Conservation (phyloP, 2,797 vertebrate species). For the Limnodromus scolopaceus region DNA sequence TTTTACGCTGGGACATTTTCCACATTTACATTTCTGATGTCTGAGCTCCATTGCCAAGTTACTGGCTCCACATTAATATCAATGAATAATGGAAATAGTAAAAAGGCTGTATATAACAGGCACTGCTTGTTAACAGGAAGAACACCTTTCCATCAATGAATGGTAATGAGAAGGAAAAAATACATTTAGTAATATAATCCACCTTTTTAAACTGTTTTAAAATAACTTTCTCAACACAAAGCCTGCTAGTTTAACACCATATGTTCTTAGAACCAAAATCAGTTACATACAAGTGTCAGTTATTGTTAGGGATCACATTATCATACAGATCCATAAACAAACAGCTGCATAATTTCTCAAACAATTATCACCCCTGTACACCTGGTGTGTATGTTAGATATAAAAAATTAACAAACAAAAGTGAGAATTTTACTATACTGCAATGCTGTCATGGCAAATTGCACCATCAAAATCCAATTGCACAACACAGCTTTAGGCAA, state of each 20-base stretch:
- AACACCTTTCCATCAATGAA: not conserved
- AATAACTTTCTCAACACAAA: not conserved
- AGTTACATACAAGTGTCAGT: not conserved
- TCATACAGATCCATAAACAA: constrained; percentile 24
- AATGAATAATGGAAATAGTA: not conserved
- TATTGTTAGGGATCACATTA: not conserved
- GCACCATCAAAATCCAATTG: constrained; percentile 48
- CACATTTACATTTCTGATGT: not conserved
- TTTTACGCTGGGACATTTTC: not conserved
- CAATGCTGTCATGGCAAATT: constrained; percentile 23
- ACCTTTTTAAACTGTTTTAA: not conserved
- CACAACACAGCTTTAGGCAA: constrained; percentile 29
- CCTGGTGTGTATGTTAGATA: not conserved
- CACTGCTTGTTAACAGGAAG: not conserved
- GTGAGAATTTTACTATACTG: constrained; percentile 13
- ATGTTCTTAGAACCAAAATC: not conserved
- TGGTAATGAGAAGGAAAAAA: not conserved
- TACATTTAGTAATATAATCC: not conserved
- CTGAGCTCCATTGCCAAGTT: not conserved
- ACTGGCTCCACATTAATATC: not conserved
- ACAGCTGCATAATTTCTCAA: constrained; percentile 15
- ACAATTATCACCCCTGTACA: constrained; percentile 1
- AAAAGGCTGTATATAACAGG: not conserved
- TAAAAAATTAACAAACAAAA: constrained; percentile 36
- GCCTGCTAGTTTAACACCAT: not conserved